Base-by-base conservation (phyloP, 1,140 invertebrate species). In the Monochamus saltuarius region DNA sequence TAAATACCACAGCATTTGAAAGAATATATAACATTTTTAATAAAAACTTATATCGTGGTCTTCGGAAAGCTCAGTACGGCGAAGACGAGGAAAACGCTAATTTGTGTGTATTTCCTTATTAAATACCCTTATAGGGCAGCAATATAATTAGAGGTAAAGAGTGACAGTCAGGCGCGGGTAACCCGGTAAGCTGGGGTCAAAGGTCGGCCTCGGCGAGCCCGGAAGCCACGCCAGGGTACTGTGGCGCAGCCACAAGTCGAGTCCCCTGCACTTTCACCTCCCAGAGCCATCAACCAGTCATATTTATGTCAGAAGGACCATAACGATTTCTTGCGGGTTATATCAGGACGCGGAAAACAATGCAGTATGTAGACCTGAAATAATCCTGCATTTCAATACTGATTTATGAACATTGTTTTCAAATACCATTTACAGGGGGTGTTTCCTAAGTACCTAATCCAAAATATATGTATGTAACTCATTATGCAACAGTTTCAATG, bases 101-200 rank as follows among this genome's bases (percentile, higher is more conserved):
- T 51, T 51, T 51, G 49, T 51, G 38, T 34, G 35, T 51, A 29
- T 51, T 51, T 51, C 49, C 49, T 34, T 51, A 51, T 51, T 51
- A 36, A 51, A 51, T 51, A 36, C 38, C 49, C 49, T 51, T 51
- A 51, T 51, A 51, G 49, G 38, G 49, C 35, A 14, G 49, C 35
- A 29, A 51, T 36, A 51, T 51, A 36, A 51, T 51, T 36, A 51
- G 49, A 51, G 35, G 22, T 14, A 19, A 19, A 19, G 14, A 49
- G 22, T 51, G n/a, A 36, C 49, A 11, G 38, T 36, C 35, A n/a
- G 49, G 38, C 22, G 10, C 46, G 16, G 46, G 19, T 29, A 29
- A 37, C 34, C 49, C 49, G 49, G 35, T 22, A 36, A 36, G 16
- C 38, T 37, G 34, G 29, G 49, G 22, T 51, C 49, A 36, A 13